phyloP scores from a whole-genome alignment of 2,888 invertebrate genomes.

The Trilocha varians region DNA sequence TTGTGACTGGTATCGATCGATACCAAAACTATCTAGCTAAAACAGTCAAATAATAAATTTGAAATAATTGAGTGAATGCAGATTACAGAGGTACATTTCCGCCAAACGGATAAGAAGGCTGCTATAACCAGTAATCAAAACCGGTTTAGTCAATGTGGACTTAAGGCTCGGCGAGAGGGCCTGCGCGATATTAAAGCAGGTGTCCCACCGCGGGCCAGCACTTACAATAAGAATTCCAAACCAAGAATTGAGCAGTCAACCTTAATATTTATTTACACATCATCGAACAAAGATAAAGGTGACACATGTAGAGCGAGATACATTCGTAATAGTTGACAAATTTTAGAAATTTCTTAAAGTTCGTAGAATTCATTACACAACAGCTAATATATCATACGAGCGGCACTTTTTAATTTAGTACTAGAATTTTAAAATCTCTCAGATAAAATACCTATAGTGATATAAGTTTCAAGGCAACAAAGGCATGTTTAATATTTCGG shows the following conservation, averaged over 20 bases:
- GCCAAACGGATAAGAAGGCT: constrained; percentile 67
- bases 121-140: constrained; percentile 70
- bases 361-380: too few species aligned
- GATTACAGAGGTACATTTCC: constrained; percentile 61
- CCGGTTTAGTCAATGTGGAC: constrained; percentile 68
- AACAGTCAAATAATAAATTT: background rate
- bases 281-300: constrained; percentile 6
- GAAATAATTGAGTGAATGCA: constrained; percentile 33
- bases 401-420: too few species aligned
- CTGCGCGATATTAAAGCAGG: constrained; percentile 70
- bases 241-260: constrained; percentile 45
- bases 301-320: background rate
- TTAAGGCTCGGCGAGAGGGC: constrained; percentile 61
- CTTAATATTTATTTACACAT: background rate
- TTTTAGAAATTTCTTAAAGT: constrained; percentile 13
- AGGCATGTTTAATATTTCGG: too few species aligned
- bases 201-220: constrained; percentile 59
- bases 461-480: too few species aligned
- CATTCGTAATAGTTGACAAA: background rate
- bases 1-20: too few species aligned
- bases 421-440: too few species aligned
- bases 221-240: constrained; percentile 67
- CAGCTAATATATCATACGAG: too few species aligned
- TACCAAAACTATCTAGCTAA: too few species aligned
- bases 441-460: too few species aligned